Percentiles rank a stretch among this genome's conserved stretches.
phyloP scores from a whole-genome alignment of 2,113 vertebrate species.

The Sylvilagus bachmani region DNA sequence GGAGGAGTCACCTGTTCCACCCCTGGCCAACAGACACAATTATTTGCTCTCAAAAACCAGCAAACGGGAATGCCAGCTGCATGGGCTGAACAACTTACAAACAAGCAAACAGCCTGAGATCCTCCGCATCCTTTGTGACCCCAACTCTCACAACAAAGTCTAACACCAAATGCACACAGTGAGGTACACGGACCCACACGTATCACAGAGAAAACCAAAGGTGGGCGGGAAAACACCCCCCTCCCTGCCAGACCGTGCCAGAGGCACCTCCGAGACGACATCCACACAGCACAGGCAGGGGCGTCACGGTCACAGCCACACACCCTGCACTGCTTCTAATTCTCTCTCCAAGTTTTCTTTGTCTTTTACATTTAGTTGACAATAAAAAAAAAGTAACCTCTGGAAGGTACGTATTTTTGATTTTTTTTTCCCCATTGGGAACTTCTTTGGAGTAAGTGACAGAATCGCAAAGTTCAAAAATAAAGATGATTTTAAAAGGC shows the following conservation, averaged over 20 bases:
- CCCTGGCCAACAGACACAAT: neutral
- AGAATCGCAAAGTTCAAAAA: neutral
- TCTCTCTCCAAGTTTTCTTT: constrained; percentile 29
- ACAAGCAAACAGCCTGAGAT: neutral
- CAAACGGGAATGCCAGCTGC: neutral
- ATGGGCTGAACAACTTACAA: neutral
- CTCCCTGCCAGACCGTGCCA: constrained; percentile 22
- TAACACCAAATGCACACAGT: neutral
- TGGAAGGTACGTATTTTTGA: neutral
- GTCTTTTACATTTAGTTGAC: neutral
- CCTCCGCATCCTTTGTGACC: neutral
- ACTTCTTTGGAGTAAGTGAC: neutral
- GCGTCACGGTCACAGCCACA: neutral
- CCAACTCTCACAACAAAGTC: neutral
- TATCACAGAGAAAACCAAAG: neutral
- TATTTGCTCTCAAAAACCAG: neutral
- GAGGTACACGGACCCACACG: neutral
- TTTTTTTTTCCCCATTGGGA: neutral
- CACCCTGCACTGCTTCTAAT: neutral
- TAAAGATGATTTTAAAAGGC: neutral
- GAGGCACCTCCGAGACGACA: neutral
- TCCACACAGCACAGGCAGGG: neutral
- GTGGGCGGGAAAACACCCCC: neutral
- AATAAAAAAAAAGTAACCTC: neutral
- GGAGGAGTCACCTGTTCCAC: neutral